Conservation (phyloP, 2,797 vertebrate species). For the Coreius guichenoti region DNA sequence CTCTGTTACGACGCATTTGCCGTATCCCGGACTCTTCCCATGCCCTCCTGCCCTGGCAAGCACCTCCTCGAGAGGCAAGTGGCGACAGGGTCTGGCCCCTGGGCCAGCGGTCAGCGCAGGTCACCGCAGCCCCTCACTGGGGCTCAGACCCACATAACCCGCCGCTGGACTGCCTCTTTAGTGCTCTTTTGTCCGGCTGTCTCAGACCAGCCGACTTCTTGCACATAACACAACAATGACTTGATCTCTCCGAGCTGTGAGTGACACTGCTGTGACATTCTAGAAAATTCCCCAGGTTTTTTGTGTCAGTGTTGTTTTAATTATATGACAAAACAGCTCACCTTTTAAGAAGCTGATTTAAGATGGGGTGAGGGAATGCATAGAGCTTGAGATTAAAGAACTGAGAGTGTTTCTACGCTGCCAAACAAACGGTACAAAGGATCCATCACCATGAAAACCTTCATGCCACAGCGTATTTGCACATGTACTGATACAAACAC, state of each 20-base stretch:
- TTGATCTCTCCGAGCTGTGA: constrained; percentile 60
- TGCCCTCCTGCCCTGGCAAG: constrained; percentile 85
- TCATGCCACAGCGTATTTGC: constrained; percentile 14
- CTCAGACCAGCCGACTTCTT: constrained; percentile 64
- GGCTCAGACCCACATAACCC: constrained; percentile 77
- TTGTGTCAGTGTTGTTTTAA: constrained; percentile 10
- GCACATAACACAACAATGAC: constrained; percentile 79
- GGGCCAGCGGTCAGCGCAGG: constrained; percentile 87
- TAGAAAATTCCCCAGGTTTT: not conserved
- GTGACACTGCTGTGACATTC: constrained; percentile 42
- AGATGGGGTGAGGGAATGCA: constrained; percentile 30
- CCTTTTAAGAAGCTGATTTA: constrained; percentile 23
- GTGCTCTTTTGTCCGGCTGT: constrained; percentile 85
- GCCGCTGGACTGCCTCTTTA: constrained; percentile 80
- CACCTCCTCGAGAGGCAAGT: constrained; percentile 85
- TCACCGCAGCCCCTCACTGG: constrained; percentile 81
- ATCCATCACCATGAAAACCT: constrained; percentile 23
- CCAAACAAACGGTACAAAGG: constrained; percentile 27
- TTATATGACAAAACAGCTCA: constrained; percentile 7
- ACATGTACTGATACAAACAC: constrained; percentile 27
- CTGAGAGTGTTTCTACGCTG: not conserved
- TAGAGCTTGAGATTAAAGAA: constrained; percentile 22
- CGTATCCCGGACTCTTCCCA: constrained; percentile 81
- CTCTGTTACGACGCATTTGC: constrained; percentile 69
- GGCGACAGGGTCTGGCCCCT: constrained; percentile 77